Evolutionary conservation across 2,797 vertebrate genomes (phyloP), one percentile per base, ranked within the genome.

Genomic region (Spatula versicolor): DNA sequence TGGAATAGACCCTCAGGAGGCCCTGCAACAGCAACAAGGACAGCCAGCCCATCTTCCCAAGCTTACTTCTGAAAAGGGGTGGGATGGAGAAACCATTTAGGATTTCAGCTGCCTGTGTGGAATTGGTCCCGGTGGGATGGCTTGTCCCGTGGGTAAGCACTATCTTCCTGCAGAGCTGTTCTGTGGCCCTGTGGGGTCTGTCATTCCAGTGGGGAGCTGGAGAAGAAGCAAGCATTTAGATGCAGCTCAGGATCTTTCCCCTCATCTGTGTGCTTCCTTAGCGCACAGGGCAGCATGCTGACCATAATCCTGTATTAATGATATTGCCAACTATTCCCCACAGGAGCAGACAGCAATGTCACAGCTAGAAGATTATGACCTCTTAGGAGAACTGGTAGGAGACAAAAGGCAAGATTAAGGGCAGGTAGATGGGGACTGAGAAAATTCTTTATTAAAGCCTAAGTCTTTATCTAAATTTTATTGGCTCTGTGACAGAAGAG

Each of bases 291-390:
- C 77, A 76, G 33, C 56, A 11, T 30, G 85, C 82, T 86, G 88
- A 60, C 81, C 56, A 8, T 97, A 96, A 97, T 97, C 94, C 77
- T 73, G 62, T 83, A 46, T 92, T 95, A 92, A 87, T 87, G 82
- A 35, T 60, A 48, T 12, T 88, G 93, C 86, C 78, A 92, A 16
- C 75, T 77, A 30, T 88, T 93, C 46, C 76, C 63, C 64, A 59
- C 89, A 93, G 95, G 85, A 92, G 60, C 78, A 86, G 87, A 48
- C 63, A 55, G 67, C 92, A 92, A 88, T 96, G 95, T 88, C 31
- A 4, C 83, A 83, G 21, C 79, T 80, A 52, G 78, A 35, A 91
- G 94, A 95, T 96, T 96, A 90, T 73, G 81, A 63, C 68, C 90
- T 95, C 71, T 93, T 83, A 92, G 58, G 64, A 93, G 74, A 93